Evolutionary conservation across 1,140 invertebrate species (phyloP), one percentile per base, ranked within the genome.

Genomic region (Lutraria rhynchaena): DNA sequence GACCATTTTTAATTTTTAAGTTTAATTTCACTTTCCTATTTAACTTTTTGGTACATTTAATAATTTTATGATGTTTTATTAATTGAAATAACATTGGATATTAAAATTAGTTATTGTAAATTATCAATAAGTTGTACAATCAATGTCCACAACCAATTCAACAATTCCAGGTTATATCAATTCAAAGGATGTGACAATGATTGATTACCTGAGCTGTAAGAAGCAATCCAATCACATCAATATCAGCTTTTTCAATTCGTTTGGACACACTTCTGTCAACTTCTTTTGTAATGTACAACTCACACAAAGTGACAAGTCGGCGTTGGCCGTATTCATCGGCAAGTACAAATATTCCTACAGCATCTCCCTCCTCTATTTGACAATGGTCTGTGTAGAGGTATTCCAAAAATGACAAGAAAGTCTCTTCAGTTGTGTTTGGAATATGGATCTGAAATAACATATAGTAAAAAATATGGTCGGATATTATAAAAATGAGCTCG

Each of bases 381-480:
- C 89, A 87, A 37, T 91, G 90, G 58, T 90, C 90, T 3, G 90
- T 89, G 82, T 91, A 91, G 13, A 91, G 77, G 58, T 90, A 91
- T 63, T 91, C n/a, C n/a, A n/a, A n/a, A n/a, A n/a, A n/a, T n/a
- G n/a, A n/a, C n/a, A n/a, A n/a, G n/a, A n/a, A n/a, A n/a, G n/a
- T n/a, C 67, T 90, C 90, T 29, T 53, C 63, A 11, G 78, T 71
- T 9, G 85, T 78, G 57, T 87, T 81, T 3, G 83, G 78, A 46
- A 91, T 80, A 31, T 76, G 80, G 0, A 91, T 53, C 89, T 90
- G 55, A 13, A 83, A 63, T 29, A n/a, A n/a, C n/a, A n/a, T n/a
- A n/a, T n/a, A n/a, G n/a, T n/a, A n/a, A n/a, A n/a, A n/a, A n/a
- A n/a, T n/a, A n/a, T n/a, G n/a, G n/a, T n/a, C n/a, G n/a, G n/a